Evolutionary conservation across 2,113 vertebrate genomes (phyloP).

Genomic region (Gorsachius goisagi): DNA sequence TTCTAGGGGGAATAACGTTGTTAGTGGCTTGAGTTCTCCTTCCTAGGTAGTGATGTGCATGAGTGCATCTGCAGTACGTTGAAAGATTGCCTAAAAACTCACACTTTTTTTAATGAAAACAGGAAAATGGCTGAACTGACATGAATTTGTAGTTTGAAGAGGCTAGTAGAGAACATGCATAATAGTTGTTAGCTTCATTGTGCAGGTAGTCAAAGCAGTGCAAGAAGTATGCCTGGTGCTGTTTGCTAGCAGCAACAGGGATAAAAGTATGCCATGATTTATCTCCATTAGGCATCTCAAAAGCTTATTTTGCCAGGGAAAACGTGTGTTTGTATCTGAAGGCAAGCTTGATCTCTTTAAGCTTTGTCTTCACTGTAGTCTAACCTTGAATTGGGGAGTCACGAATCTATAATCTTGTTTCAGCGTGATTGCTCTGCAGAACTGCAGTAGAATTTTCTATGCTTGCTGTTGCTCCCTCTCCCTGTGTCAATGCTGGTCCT

Average conservation of each 20-base stretch:
- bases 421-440: slow-evolving; percentile 51
- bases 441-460: slow-evolving; percentile 28
- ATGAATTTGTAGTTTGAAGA: neutral
- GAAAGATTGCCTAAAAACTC: neutral
- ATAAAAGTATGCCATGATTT: neutral
- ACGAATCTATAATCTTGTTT: slow-evolving; percentile 56
- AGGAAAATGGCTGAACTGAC: neutral
- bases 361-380: neutral
- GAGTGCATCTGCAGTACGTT: neutral
- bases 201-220: neutral
- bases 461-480: neutral
- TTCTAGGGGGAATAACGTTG: neutral
- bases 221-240: neutral
- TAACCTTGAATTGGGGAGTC: slow-evolving; percentile 56
- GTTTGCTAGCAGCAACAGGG: neutral
- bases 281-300: neutral
- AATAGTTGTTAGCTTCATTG: neutral
- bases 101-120: neutral
- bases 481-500: neutral
- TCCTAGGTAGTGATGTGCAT: neutral
- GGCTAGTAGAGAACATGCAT: neutral
- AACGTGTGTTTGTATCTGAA: neutral
- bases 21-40: neutral
- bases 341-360: slow-evolving; percentile 27
- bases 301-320: neutral